Base-by-base conservation (phyloP, 2,113 vertebrate species). In the Polypterus senegalus region DNA sequence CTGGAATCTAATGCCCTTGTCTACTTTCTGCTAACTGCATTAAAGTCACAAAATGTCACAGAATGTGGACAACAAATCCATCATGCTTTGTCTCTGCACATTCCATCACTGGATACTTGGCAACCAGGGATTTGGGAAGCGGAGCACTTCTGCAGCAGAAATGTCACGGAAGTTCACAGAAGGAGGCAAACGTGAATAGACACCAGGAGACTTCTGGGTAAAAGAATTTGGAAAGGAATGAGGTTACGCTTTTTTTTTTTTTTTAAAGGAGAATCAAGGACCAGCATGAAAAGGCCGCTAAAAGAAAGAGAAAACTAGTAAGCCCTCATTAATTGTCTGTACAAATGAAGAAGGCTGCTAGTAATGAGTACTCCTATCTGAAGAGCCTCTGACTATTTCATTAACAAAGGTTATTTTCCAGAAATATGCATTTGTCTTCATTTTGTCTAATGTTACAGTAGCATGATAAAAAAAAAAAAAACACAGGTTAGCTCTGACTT, bases 61-160 rank as follows among this genome's bases (percentile, higher is more conserved):
- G 48, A 73, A 67, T 63, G 64, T 67, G 73, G 77, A 78, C 80
- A 72, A 78, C 57, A 77, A 61, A 62, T 68, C 77, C 70, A 79
- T 82, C 77, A 85, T 77, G 78, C 77, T 84, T 88, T 83, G 84
- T 76, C 70, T 73, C 67, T 48, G 63, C 72, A 81, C 86, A 91
- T 90, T 94, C 88, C 84, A 88, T 73, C 70, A 71, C 66, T 79
- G 73, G 74, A 68, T 65, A 83, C 91, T 81, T 79, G 81, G 89
- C 86, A 91, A 94, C 89, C 73, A 2, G 73, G 7, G 76, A 75
- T 85, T 79, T 81, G 75, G 77, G 76, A 79, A 76, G 76, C 74
- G 67, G 77, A 74, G 74, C 74, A 71, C 82, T 81, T 83, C 74
- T 76, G 71, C 85, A 77, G 80, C 66, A 77, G 75, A 77, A 82